phyloP scores from a whole-genome alignment of 2,797 vertebrate species.

The Merluccius polli region DNA sequence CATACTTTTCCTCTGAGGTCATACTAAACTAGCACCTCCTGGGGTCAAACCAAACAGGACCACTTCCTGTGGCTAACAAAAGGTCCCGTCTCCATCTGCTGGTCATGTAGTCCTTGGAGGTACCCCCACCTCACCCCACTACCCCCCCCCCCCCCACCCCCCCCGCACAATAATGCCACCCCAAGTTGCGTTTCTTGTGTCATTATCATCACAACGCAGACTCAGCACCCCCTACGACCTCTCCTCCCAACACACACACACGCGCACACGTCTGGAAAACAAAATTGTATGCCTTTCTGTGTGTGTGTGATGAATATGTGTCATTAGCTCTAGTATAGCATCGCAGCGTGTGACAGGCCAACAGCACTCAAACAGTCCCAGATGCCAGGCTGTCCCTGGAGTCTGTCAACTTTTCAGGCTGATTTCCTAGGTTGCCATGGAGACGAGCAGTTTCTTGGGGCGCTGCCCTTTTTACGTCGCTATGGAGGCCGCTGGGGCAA shows the following conservation, averaged over 20 bases:
- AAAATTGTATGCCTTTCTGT: no score
- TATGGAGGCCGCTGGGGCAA: conserved; percentile 47
- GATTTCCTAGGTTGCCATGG: conserved; percentile 54
- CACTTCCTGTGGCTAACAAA: conserved; percentile 19
- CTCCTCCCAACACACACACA: no score
- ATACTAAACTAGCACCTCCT: conserved; percentile 31
- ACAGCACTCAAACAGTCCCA: conserved; percentile 51
- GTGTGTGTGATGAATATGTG: no score
- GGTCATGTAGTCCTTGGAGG: not conserved
- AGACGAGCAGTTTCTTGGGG: conserved; percentile 48
- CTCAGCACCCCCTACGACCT: no score
- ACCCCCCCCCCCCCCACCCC: not conserved
- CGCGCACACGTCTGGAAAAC: no score
- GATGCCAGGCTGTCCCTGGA: conserved; percentile 25
- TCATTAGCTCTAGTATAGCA: not conserved
- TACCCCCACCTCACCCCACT: no score
- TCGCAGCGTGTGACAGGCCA: conserved; percentile 29
- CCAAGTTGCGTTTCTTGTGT: no score
- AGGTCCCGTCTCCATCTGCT: conserved; percentile 1
- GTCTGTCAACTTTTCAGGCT: conserved; percentile 42
- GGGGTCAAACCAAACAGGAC: conserved; percentile 21
- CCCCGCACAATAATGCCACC: no score
- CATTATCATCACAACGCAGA: no score
- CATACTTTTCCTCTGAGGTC: conserved; percentile 32
- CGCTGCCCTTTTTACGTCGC: conserved; percentile 66